Evolutionary conservation across 37 sponge, comb jelly and placozoan species (phyloP).

Genomic region (Eunapius fragilis): DNA sequence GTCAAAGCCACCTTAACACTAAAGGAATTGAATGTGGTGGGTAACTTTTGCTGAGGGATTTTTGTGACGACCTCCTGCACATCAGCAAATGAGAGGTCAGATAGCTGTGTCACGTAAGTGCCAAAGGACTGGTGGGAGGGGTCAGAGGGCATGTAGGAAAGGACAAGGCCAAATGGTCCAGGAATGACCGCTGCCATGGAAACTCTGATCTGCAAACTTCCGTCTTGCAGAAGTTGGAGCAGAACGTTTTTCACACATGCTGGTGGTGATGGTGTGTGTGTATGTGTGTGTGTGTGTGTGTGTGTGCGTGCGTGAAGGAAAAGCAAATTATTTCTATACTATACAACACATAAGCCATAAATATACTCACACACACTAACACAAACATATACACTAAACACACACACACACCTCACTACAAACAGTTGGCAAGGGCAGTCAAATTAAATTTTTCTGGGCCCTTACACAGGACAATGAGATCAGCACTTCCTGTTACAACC

Average conservation of each 20-base stretch:
- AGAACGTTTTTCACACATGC: neutral
- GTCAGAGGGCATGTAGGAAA: neutral
- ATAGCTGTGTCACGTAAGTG: neutral
- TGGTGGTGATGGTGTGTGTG: neutral
- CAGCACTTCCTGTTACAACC: neutral
- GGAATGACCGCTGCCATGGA: slow-evolving; percentile 7
- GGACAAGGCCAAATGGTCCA: slow-evolving; percentile 1
- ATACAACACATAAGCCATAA: slow-evolving; percentile 18
- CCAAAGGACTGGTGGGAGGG: neutral
- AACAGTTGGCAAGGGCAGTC: neutral
- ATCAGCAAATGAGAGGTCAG: slow-evolving; percentile 17
- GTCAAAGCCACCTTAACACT: slow-evolving; percentile 9
- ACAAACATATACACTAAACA: neutral
- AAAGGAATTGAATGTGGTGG: slow-evolving; percentile 9
- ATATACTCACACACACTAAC: neutral
- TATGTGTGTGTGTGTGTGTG: slow-evolving; percentile 3
- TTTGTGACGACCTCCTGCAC: neutral
- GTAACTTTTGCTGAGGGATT: slow-evolving; percentile 10
- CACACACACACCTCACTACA: neutral
- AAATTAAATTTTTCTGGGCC: neutral
- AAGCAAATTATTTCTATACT: no score
- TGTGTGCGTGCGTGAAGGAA: slow-evolving; percentile 35
- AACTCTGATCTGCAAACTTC: neutral
- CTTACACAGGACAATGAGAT: neutral
- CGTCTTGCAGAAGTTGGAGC: neutral